Evolutionary conservation across 2,113 vertebrate genomes (phyloP).

Genomic region (Carassius carassius): DNA sequence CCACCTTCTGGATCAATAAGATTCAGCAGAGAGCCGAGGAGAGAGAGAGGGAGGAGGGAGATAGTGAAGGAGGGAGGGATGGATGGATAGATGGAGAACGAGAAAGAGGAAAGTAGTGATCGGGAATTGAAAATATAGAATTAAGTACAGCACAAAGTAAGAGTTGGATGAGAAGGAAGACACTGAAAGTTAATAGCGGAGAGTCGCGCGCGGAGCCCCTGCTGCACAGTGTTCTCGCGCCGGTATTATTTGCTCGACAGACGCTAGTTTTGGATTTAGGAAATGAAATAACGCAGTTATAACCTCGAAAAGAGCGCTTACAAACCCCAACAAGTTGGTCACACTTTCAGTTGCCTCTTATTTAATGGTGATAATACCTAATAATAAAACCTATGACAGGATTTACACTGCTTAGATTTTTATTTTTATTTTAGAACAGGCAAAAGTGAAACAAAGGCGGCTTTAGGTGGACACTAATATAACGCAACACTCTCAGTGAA

Average conservation of each 20-base stretch:
- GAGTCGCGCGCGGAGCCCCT: slow-evolving; percentile 50
- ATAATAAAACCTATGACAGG: not conserved
- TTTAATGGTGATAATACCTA: no score
- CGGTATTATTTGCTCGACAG: slow-evolving; percentile 51
- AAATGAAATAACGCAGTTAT: slow-evolving; percentile 17
- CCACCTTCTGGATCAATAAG: slow-evolving; percentile 99
- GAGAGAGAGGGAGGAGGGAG: slow-evolving; percentile 71
- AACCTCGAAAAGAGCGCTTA: not conserved
- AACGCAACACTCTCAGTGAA: not conserved
- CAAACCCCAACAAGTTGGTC: slow-evolving; percentile 5
- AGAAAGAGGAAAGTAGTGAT: slow-evolving; percentile 86
- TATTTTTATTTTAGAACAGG: not conserved
- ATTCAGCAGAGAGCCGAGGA: slow-evolving; percentile 87
- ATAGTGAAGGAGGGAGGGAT: slow-evolving; percentile 77
- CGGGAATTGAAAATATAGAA: slow-evolving; percentile 84
- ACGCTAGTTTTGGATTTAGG: slow-evolving; percentile 44
- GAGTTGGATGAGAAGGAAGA: slow-evolving; percentile 78
- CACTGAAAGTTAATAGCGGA: slow-evolving; percentile 69
- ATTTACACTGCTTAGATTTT: not conserved
- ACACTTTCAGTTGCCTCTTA: slow-evolving; percentile 21
- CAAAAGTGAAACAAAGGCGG: not conserved
- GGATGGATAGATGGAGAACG: slow-evolving; percentile 78
- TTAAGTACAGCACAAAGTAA: slow-evolving; percentile 78
- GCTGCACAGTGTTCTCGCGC: slow-evolving; percentile 46
- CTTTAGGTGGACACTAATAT: not conserved